Evolutionary conservation across 35 echinoderm and acorn worm genomes (phyloP).

Genomic region (Lytechinus pictus): DNA sequence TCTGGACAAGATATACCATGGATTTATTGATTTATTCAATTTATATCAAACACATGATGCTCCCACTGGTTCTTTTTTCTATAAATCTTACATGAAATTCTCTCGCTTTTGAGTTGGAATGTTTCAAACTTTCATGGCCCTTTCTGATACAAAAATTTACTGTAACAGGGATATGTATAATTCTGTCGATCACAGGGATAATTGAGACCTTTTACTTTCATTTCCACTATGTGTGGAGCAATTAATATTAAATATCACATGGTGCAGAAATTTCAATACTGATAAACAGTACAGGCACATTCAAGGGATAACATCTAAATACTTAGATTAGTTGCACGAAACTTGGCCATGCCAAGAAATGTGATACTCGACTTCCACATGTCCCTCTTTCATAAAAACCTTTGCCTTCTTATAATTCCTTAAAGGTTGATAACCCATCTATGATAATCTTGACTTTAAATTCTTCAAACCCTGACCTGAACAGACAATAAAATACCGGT

Average conservation of each 20-base stretch:
- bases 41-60: neutral
- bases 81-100: neutral
- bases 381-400: neutral
- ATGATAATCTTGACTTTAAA: no score
- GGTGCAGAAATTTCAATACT: neutral
- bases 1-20: neutral
- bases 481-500: no score
- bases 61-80: neutral
- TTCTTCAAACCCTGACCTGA: no score
- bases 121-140: neutral
- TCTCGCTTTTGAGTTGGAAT: neutral
- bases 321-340: neutral
- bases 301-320: neutral
- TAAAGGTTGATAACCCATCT: neutral
- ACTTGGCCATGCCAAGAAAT: neutral
- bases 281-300: neutral
- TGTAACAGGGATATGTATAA: neutral
- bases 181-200: neutral
- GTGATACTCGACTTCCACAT: neutral
- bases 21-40: neutral
- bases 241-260: neutral
- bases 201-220: no score
- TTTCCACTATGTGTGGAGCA: neutral
- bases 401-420: neutral
- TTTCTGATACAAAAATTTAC: neutral